phyloP scores from a whole-genome alignment of 2,797 vertebrate species.

The Anguilla marmorata region DNA sequence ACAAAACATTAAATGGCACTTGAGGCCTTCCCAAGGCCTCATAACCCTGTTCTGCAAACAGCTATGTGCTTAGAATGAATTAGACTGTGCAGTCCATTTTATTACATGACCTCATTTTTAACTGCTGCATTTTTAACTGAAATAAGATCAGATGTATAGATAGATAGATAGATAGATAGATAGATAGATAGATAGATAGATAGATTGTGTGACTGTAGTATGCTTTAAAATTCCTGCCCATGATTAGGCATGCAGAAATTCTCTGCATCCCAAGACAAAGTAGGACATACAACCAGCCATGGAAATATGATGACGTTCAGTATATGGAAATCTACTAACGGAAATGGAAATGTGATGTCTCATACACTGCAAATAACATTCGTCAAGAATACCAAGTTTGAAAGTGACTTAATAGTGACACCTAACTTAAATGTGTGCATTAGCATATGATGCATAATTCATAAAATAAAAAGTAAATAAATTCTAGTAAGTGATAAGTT shows the following conservation, averaged over 20 bases:
- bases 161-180: not conserved
- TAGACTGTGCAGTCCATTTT: not conserved
- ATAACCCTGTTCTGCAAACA: not conserved
- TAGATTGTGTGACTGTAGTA: not conserved
- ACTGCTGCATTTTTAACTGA: not conserved
- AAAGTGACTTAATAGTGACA: not conserved
- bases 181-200: not conserved
- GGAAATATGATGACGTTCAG: not conserved
- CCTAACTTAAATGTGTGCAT: constrained; percentile 3
- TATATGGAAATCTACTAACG: not conserved
- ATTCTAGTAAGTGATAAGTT: not conserved
- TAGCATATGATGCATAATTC: constrained; percentile 8
- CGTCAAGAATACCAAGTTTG: not conserved
- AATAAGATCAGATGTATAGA: not conserved
- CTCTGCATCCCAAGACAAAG: not conserved
- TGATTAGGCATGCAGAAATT: not conserved
- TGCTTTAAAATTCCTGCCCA: not conserved
- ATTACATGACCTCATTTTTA: not conserved
- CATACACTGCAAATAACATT: not conserved
- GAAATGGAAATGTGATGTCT: not conserved
- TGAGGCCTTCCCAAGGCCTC: not conserved
- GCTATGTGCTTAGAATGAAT: not conserved
- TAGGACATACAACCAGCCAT: not conserved
- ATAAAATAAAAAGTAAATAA: constrained; percentile 9
- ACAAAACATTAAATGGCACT: constrained; percentile 17